Base-by-base conservation (phyloP, 2,888 invertebrate species). In the Mythimna vitellina region DNA sequence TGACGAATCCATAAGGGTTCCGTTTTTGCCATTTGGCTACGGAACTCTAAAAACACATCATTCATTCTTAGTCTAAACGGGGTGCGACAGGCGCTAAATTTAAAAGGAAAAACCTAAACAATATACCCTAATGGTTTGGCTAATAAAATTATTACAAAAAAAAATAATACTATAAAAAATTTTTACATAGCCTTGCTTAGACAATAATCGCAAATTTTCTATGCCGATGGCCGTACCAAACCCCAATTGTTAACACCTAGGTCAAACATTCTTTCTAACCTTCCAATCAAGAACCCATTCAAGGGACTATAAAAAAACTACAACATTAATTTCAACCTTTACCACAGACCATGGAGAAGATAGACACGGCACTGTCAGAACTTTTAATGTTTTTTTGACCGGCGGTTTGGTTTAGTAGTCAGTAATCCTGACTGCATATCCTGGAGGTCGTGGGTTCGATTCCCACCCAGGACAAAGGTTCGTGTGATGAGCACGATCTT, bases 161-260 rank as follows among this genome's bases (percentile, higher is more conserved):
- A 10, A 8, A 35, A 35, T 35, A 35, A 56, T 7, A 1, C 7
- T n/a, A 35, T 25, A 42, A 46, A 20, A n/a, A 7, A 20, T 8
- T 20, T 73, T 73, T n/a, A 3, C 8, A 46, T 1, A 14, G 17
- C 25, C 46, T 35, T 6, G 22, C 35, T 8, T 60, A 22, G 1
- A 60, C 14, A 60, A 51, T 51, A 63, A 53, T 60, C 53, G 1
- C 35, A 20, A 46, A 10, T 51, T 38, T 53, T 63, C 20, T 29
- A 58, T 58, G 57, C 22, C 75, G 38, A 58, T 38, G 46, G 62
- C 38, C 35, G 62, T 70, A 49, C 57, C 71, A 38, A 49, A 35
- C 62, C 17, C 75, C 71, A n/a, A 74, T 74, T 78, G 71, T 75
- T 51, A 17, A 6, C 12, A 51, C 32, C 56, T n/a, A 68, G 17